Conservation (phyloP, 1,140 invertebrate genomes). For the Tetragonula clypearis region DNA sequence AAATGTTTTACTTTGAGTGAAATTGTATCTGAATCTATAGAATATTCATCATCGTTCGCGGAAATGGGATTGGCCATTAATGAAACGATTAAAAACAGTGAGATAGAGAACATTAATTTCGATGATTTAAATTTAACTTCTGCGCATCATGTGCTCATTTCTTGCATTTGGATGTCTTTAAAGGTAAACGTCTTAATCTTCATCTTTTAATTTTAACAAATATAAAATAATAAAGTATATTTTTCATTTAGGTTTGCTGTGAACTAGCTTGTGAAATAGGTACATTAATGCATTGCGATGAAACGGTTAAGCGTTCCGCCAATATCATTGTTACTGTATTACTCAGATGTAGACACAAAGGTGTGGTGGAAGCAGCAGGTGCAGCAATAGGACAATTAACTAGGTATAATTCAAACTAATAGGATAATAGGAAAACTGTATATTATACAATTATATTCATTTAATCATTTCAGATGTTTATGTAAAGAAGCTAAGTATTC, state of each 20-base stretch:
- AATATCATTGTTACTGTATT: slow-evolving; percentile 85
- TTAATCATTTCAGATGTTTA: slow-evolving; percentile 57
- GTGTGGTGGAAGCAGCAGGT: slow-evolving; percentile 89
- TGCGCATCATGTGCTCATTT: slow-evolving; percentile 86
- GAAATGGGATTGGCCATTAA: slow-evolving; percentile 84
- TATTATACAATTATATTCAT: slow-evolving; percentile 46
- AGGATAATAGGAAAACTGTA: background rate
- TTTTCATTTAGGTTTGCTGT: slow-evolving; percentile 81
- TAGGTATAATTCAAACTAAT: slow-evolving; percentile 61
- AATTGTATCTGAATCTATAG: slow-evolving; percentile 67
- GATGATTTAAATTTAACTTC: slow-evolving; percentile 82
- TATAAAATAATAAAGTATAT: slow-evolving; percentile 16
- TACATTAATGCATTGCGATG: slow-evolving; percentile 68
- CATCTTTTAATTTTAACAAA: slow-evolving; percentile 20
- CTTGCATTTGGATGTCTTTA: slow-evolving; percentile 90
- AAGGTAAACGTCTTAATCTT: slow-evolving; percentile 82
- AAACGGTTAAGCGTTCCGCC: slow-evolving; percentile 80
- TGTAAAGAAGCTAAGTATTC: slow-evolving; percentile 62
- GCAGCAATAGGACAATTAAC: slow-evolving; percentile 82
- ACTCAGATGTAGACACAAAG: slow-evolving; percentile 89
- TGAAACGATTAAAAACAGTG: slow-evolving; percentile 70
- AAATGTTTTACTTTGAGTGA: slow-evolving; percentile 17
- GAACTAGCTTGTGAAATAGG: slow-evolving; percentile 81
- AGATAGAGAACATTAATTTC: slow-evolving; percentile 68
- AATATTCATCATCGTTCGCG: slow-evolving; percentile 84